Evolutionary conservation across 2,113 vertebrate genomes (phyloP).

Genomic region (Chlamydotis undulata): DNA sequence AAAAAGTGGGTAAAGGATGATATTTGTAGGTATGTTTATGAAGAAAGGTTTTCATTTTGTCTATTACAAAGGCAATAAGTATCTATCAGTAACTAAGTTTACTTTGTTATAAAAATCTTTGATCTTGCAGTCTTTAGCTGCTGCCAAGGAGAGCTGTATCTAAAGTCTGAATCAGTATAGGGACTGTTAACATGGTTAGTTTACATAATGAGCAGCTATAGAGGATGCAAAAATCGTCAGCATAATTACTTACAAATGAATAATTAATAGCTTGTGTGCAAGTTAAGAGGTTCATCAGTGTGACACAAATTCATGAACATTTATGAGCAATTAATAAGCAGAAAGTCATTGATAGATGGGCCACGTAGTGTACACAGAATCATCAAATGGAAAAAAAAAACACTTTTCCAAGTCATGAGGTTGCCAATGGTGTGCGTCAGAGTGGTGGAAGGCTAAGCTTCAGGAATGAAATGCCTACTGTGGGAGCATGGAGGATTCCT

Average conservation of each 20-base stretch:
- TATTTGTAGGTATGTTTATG: not conserved
- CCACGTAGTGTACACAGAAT: not conserved
- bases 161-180: constrained; percentile 8
- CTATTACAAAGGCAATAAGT: not conserved
- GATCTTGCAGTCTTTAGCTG: not conserved
- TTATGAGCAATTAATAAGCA: constrained; percentile 69
- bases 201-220: constrained; percentile 54
- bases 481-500: not conserved
- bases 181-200: constrained; percentile 34
- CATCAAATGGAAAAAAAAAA: not conserved
- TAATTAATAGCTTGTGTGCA: constrained; percentile 57
- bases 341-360: constrained; percentile 26
- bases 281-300: constrained; percentile 58
- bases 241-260: constrained; percentile 69
- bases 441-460: not conserved
- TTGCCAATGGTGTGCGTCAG: not conserved
- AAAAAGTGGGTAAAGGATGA: not conserved
- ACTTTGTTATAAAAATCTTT: not conserved
- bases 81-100: not conserved
- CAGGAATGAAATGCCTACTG: not conserved
- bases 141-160: not conserved
- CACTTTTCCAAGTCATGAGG: constrained; percentile 31
- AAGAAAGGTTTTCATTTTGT: not conserved
- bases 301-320: constrained; percentile 67
- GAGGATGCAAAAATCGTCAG: constrained; percentile 50